These are phyloP conservation scores for Glaucidium brasilianum DNA, from an alignment of 2,113 vertebrate species.

Conservation along the genomic window DNA sequence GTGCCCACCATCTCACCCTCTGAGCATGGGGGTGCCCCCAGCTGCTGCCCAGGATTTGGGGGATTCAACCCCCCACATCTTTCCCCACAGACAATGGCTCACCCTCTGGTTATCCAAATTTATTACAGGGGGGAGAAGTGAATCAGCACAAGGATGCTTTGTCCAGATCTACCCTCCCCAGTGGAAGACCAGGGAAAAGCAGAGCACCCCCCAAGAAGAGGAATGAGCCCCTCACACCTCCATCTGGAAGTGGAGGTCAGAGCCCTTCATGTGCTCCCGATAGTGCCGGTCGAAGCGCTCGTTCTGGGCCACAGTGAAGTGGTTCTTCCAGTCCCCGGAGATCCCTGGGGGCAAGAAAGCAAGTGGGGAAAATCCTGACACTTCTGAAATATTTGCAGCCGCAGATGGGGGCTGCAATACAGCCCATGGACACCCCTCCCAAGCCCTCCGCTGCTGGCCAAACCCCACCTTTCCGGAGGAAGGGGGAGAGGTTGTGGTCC, in stretches of 20 bases:
- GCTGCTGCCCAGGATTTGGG: not conserved
- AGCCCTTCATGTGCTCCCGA: conserved; percentile 43
- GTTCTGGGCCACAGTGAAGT: conserved; percentile 69
- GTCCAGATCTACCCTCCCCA: not conserved
- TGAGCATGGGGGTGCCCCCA: accelerated
- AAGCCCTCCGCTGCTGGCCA: accelerated
- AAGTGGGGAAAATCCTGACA: not conserved
- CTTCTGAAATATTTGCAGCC: not conserved
- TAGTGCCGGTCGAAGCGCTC: conserved; percentile 65
- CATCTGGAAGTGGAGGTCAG: conserved; percentile 50
- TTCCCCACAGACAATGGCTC: not conserved
- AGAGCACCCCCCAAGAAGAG: accelerated
- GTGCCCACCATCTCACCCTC: accelerated
- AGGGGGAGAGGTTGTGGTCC: conserved; percentile 61
- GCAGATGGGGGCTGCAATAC: not conserved
- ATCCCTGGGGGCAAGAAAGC: conserved; percentile 10
- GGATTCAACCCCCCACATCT: not conserved
- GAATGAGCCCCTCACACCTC: not conserved
- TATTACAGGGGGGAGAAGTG: not conserved
- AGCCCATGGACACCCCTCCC: not conserved
- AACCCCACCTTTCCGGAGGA: conserved; percentile 64
- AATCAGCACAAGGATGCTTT: not conserved
- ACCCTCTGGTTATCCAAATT: not conserved
- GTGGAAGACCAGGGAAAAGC: not conserved
- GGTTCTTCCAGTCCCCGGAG: conserved; percentile 71